Evolutionary conservation across 2,888 invertebrate species (phyloP).

Genomic region (Acleris emargana): DNA sequence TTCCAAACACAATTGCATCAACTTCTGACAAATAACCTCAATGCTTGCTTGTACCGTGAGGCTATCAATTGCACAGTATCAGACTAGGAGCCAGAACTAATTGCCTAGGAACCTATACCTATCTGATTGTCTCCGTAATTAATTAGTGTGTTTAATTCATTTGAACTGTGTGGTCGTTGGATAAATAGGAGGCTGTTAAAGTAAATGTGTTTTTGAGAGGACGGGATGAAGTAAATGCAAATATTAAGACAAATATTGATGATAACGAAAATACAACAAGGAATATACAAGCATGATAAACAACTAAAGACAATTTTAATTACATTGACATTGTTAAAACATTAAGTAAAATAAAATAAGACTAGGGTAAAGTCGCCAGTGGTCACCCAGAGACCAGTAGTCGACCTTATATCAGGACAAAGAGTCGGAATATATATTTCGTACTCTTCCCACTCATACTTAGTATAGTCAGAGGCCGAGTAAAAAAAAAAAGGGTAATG

Average conservation of each 20-base stretch:
- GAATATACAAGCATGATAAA: too few species aligned
- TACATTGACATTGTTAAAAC: not conserved
- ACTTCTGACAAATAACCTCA: constrained; percentile 33
- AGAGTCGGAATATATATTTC: too few species aligned
- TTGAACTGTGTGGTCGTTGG: constrained; percentile 66
- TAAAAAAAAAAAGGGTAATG: too few species aligned
- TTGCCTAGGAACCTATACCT: constrained; percentile 57
- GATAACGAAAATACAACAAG: too few species aligned
- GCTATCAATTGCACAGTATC: constrained; percentile 38
- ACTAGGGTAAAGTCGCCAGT: too few species aligned
- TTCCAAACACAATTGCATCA: constrained; percentile 34
- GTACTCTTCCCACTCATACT: too few species aligned
- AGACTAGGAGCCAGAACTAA: constrained; percentile 54
- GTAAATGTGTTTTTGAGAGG: not conserved
- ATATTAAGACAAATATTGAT: too few species aligned
- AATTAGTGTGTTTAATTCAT: constrained; percentile 74
- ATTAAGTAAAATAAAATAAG: not conserved
- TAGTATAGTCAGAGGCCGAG: too few species aligned
- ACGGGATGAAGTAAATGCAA: too few species aligned
- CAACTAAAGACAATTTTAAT: not conserved
- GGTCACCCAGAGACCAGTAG: too few species aligned
- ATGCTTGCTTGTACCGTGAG: constrained; percentile 27
- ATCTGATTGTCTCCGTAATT: constrained; percentile 70
- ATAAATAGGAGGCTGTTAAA: constrained; percentile 31
- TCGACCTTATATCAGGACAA: too few species aligned